Evolutionary conservation across 2,797 vertebrate genomes (phyloP), one percentile per base, ranked within the genome.

Genomic region (Limnodromus scolopaceus): DNA sequence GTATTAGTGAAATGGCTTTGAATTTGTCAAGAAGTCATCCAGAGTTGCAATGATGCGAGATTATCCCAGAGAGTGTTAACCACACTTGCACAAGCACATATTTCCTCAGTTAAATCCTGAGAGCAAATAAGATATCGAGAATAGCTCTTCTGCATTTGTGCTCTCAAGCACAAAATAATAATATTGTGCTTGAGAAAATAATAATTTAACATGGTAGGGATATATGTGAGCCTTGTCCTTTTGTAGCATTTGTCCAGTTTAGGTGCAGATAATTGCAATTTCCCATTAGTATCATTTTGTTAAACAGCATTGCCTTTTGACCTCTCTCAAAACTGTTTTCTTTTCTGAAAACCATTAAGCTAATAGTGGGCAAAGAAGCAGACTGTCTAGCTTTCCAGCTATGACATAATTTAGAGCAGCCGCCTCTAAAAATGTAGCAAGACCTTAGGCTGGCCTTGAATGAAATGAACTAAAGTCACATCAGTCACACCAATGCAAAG

Each of bases 331-430:
- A 14, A 84, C 28, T 69, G 63, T 90, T 93, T 95, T 76, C 46
- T 93, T 88, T 94, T 92, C 93, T 87, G 55, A 93, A 96, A 92
- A 76, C 69, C 38, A 77, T 90, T 92, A 90, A 45, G 57, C 22
- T 84, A 80, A 61, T 9, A 82, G 48, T 68, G 64, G 43, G 32
- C 79, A 92, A 87, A 94, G 54, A 24, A 91, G 46, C n/a, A 77
- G 45, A 36, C 53, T 87, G 32, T 69, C 45, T 46, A 83, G 75
- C 87, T 93, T 95, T 94, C 95, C 92, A 96, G 83, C 70, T 88
- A 93, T 92, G 85, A 94, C 77, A 82, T 92, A 86, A 95, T 94
- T 82, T 84, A 93, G 70, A 93, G 80, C 83, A 93, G 66, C n/a
- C 22, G 25, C 51, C 57, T 87, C 78, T 86, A 86, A 90, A 96